Base-by-base conservation (phyloP, 2,888 invertebrate genomes). In the Sacculina carcini region DNA sequence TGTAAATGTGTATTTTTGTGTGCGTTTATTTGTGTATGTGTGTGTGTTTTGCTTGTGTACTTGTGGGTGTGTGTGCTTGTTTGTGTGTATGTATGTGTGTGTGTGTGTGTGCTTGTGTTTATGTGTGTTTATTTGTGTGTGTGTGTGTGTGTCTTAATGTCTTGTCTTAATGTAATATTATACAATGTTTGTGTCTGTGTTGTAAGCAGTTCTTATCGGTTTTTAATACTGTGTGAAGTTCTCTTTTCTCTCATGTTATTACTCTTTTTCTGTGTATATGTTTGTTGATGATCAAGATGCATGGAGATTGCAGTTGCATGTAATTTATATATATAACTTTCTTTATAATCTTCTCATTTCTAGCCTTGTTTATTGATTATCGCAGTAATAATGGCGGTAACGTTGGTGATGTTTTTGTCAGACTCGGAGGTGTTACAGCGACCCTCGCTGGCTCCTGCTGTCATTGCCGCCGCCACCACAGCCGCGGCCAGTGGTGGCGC, bases 401-500 rank as follows among this genome's bases (percentile, higher is more conserved):
- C 21, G 40, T 2, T 40, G 40, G 16, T 40, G 40, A 16, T 40
- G 2, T 12, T 2, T 16, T 16, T 40, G 40, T 16, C 21, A 2
- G 40, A 19, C 2, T 16, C 21, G 40, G 16, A 19, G 2, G 16
- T 40, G 40, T 12, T 40, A 16, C 12, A 19, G 40, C 19, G 16
- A 23, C 19, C 21, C 2, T 16, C 21, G 40, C 12, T 40, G 2
- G 16, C 21, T 2, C 12, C 21, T 2, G 40, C 21, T 12, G 40
- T 40, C 2, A 2, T 40, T 40, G 40, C 19, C 21, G 40, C 2
- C 21, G 28, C 9, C 5, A 2, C 14, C 36, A 34, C 23, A 34
- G 36, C n/a, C 28, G 26, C 38, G 28, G 1, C 28, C 39, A 39
- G 50, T 50, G 38, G 52, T 49, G 14, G 51, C 52, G 32, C 50